Evolutionary conservation across 1,140 invertebrate species (phyloP), one percentile per base, ranked within the genome.

Genomic region (Stenopsyche tienmushanensis): DNA sequence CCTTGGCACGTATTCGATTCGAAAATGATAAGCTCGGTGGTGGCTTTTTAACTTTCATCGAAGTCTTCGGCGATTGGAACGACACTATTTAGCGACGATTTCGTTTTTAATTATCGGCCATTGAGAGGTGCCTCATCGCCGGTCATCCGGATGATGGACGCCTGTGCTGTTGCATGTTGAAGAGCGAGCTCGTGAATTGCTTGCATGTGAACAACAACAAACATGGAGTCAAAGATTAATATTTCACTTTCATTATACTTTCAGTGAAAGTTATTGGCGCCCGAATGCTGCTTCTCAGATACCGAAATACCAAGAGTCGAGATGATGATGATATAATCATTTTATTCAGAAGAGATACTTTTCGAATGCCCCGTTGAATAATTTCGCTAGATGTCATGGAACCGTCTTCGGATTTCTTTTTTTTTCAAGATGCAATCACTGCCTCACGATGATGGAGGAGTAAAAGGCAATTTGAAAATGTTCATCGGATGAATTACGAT

Each of bases 221-320:
- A 20, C 44, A 47, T 15, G 44, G 10, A 47, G 17, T 20, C 29
- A 7, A 5, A 18, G 7, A 47, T 47, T 47, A 34, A 60, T 60
- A 60, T 60, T 47, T 60, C 57, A 60, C 57, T 60, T 60, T 60
- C 57, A 34, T 60, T 39, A 34, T 17, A 47, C 57, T 60, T 60
- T 47, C 57, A 60, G 57, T 60, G 57, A 60, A 60, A 60, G 57
- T 60, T 20, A 47, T 47, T 47, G 2, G 42, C 53, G 25, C 15
- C 15, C 26, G 13, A 54, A 25, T 9, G 29, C 29, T 34, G 29
- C 29, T 34, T 7, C 13, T 7, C 29, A 13, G 5, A 34, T 34
- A 15, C 44, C 17, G 17, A 47, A 47, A 47, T 39, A 39, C 34
- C 44, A 8, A 47, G 44, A 47, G 44, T 9, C 8, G 17, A 9